A percentile compares a stretch with the other conserved stretches of the same genome.
phyloP scores from a whole-genome alignment of 2,113 vertebrate species.

The Amia ocellicauda region DNA sequence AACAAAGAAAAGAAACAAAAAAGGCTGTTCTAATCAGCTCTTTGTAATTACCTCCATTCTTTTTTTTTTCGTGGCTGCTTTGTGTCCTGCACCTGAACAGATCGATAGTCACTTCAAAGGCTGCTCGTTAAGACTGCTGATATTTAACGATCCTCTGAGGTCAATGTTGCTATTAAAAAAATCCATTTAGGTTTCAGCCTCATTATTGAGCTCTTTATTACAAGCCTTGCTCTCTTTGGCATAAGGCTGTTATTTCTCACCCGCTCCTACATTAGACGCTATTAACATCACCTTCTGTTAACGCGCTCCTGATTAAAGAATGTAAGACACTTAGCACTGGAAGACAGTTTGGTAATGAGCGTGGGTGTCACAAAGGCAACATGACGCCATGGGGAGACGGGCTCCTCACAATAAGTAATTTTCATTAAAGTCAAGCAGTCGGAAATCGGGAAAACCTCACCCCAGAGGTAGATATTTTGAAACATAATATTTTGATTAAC shows the following conservation, averaged over 20 bases:
- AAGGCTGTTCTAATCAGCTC: constrained; percentile 21
- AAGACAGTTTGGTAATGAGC: constrained; percentile 27
- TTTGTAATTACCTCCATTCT: constrained; percentile 19
- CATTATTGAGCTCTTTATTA: constrained; percentile 15
- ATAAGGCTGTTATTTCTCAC: constrained; percentile 2
- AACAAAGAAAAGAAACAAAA: constrained; percentile 12
- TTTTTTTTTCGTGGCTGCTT: neutral
- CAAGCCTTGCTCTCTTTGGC: neutral
- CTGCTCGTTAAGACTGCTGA: neutral
- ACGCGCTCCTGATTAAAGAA: constrained; percentile 10
- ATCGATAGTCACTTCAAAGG: constrained; percentile 17
- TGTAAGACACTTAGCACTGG: constrained; percentile 3
- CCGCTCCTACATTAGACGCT: constrained; percentile 12
- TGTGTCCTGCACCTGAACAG: constrained; percentile 12
- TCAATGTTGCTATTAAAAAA: neutral
- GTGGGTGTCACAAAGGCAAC: constrained; percentile 23
- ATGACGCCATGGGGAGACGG: constrained; percentile 30
- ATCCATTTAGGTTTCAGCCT: constrained; percentile 5
- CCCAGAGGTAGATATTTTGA: too few relatives aligned
- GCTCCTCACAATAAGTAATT: constrained; percentile 31
- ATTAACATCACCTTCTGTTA: constrained; percentile 23
- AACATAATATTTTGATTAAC: too few relatives aligned
- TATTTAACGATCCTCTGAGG: neutral
- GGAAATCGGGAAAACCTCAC: too few relatives aligned
- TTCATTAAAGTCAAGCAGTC: constrained; percentile 20